Base-by-base conservation (phyloP, 2,113 vertebrate species). In the Verasper variegatus region DNA sequence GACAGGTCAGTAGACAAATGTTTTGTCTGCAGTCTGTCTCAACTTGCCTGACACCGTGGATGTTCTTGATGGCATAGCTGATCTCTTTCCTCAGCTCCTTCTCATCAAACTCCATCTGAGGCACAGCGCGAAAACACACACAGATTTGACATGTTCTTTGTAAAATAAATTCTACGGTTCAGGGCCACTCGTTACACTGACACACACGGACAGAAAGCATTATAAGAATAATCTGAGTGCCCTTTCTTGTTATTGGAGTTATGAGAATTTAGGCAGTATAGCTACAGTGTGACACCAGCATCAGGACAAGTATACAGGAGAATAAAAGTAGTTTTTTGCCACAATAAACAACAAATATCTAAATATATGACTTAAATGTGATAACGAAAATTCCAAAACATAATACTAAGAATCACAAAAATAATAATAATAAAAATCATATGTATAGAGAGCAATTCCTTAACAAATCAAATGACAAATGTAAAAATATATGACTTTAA, bases 61-160 rank as follows among this genome's bases (percentile, higher is more conserved):
- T 99, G 92, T 99, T 99, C 91, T 99, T 99, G 82, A 99, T 99
- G 65, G 98, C 98, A 0, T 99, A 99, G 89, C 97, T 99, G 80
- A 99, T 99, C 90, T 99, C 97, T 40, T 96, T 90, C 71, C 98
- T 85, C 83, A 99, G 57, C 68, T 99, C 98, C 81, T 98, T 99
- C 92, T 99, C 98, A 0, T 99, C 97, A 18, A 98, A 99, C 83
- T 99, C 97, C 97, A 99, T 99, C 98, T 99, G 78, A 40, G 27
- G 79, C 65, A 81, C 70, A 49, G 20, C 3, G 17, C 11, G 18
- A 62, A 18, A 18, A 0, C 1, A 27, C 17, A 1, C 1, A 40
- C 14, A 35, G 3, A 42, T 64, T 49, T 6, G 7, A 68, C 31
- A 47, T 70, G 20, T 21, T 73, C 57, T 55, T 20, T 1, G 15